Base-by-base conservation (phyloP, 2,888 invertebrate species). In the Linnaemya tessellans region DNA sequence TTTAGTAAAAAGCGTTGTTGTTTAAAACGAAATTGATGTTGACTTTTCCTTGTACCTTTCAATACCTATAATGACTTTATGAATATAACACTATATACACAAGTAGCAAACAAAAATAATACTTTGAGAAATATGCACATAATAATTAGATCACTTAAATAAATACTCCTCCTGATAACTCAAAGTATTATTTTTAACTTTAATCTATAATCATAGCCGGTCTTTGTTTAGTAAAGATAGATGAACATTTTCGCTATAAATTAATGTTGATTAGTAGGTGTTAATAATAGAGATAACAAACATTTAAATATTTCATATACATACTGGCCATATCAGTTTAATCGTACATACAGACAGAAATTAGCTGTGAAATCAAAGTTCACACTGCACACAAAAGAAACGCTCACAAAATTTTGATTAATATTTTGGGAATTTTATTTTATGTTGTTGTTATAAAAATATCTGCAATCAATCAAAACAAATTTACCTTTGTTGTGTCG, bases 321-420 rank as follows among this genome's bases (percentile, higher is more conserved):
- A 64, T 62, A 30, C 30, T 30, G n/a, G n/a, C 9, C 30, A 30
- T 20, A 2, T 9, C n/a, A 25, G 5, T 30, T 30, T 30, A 30
- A 2, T 30, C 5, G 30, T 5, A 51, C 20, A 18, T 35, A 51
- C 13, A 30, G 20, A 30, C 18, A 25, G 38, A 65, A 46, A 18
- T 18, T 58, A 65, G n/a, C 15, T 70, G 56, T 41, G 10, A 68
- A 78, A 74, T 38, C 81, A 70, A 85, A 85, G 84, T 85, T 81
- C 81, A 79, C 60, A 79, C 54, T 70, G 65, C 13, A 41, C 7
- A 46, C 20, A 75, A 56, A 62, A 64, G 13, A 58, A 38, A 25
- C 13, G 5, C 30, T 3, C 30, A 30, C 30, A 30, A 30, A 30
- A 35, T 22, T 41, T 51, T 49, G 54, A 49, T 65, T 58, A 38